These are phyloP conservation scores for Meteorus cinctellus DNA, from an alignment of 2,888 invertebrate genomes.

Conservation along the genomic window DNA sequence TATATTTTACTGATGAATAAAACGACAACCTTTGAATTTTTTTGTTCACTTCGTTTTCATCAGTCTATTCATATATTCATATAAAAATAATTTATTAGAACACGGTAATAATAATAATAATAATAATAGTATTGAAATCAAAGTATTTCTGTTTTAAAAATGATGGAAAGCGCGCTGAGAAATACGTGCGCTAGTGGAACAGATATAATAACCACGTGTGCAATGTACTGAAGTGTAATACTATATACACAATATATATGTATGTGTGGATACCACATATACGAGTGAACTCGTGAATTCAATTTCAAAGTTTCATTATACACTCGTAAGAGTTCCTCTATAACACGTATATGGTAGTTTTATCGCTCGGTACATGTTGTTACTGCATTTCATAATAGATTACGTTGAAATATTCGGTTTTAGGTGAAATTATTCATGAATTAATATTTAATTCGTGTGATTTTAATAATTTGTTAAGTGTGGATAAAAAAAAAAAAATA, in stretches of 20 bases:
- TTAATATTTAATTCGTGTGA: not conserved
- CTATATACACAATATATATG: slow-evolving; percentile 15
- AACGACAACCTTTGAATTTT: not conserved
- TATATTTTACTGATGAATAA: slow-evolving; percentile 43
- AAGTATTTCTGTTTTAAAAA: not conserved
- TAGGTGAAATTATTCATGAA: not conserved
- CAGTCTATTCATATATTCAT: not conserved
- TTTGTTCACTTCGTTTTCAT: not conserved
- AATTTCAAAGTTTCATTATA: slow-evolving; percentile 52
- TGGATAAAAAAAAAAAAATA: not conserved
- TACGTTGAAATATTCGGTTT: not conserved
- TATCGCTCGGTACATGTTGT: slow-evolving; percentile 44
- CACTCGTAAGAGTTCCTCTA: slow-evolving; percentile 60
- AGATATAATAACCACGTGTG: slow-evolving; percentile 44
- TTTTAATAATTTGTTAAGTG: not conserved
- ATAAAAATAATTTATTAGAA: not conserved
- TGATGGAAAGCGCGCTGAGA: slow-evolving; percentile 27
- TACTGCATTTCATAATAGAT: slow-evolving; percentile 31
- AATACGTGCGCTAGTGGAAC: not conserved
- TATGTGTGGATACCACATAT: slow-evolving; percentile 8
- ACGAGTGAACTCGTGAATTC: slow-evolving; percentile 45
- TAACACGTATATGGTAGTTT: slow-evolving; percentile 46
- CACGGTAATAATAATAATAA: not conserved
- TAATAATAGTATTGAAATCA: not conserved
- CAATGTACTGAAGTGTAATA: slow-evolving; percentile 41